Base-by-base conservation (phyloP, 2,113 vertebrate species). In the Platycercus adscitus region DNA sequence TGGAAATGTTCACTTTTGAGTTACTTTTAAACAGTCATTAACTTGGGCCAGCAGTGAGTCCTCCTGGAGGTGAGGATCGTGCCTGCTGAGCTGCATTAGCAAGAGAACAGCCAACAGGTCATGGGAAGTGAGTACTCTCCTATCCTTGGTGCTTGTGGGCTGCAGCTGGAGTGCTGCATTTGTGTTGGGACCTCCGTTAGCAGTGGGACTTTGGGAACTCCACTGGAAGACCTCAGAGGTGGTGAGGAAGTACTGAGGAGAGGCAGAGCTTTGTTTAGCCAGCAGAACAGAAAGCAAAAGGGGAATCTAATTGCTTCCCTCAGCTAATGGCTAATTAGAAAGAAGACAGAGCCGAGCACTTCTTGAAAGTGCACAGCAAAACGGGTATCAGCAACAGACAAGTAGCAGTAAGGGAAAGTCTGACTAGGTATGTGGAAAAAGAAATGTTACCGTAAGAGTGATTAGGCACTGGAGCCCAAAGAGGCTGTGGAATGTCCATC, bases 11-110 rank as follows among this genome's bases (percentile, higher is more conserved):
- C 43, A 4, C 44, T 55, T 47, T 19, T 31, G 41, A 70, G 41
- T 29, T 82, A 3, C 6, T 21, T 29, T 41, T 65, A 17, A 6
- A 20, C 46, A 39, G 49, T 26, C 72, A 11, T 17, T 65, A 26
- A 11, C 6, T 2, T 1, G 20, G 73, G 13, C 28, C 63, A 53
- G 28, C 58, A 39, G 44, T 2, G 47, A 86, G 68, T 35, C 39
- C 53, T 11, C 9, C 29, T 1, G 8, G 35, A 91, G 69, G 53
- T 50, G 64, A 47, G 44, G 49, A 65, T 11, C 0, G 0, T 2
- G 19, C 84, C 84, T 77, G 81, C 76, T 80, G 87, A 72, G 83
- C 63, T 64, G 39, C 29, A 1, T 46, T 28, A 76, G 35, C 28
- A 15, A 13, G 8, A 72, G 29, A 29, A 3, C 11, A 33, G 68